Base-by-base conservation (phyloP, 92 coral and sea anemone genomes). In the Desmophyllum pertusum region DNA sequence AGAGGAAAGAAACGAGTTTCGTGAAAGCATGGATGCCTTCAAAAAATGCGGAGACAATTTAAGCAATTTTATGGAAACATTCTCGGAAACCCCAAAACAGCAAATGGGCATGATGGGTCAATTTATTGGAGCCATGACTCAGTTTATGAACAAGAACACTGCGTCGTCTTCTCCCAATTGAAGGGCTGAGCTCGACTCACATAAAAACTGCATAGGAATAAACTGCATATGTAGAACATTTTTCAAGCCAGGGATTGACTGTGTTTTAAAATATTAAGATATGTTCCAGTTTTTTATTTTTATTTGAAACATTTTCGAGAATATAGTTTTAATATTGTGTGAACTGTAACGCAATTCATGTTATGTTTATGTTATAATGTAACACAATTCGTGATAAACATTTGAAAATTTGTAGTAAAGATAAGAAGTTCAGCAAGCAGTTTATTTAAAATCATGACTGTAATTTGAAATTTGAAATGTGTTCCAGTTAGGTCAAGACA, bases 31-130 rank as follows among this genome's bases (percentile, higher is more conserved):
- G 75, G 76, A 72, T 8, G 76, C 55, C 76, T 42, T 72, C 76
- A 72, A 72, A 72, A 72, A 72, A 72, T 41, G 76, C 57, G 76
- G 76, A 42, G 76, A 72, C 42, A 72, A 72, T 72, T 72, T 72
- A 72, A 72, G 57, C 57, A 72, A 72, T 57, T 72, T 40, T 72
- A 72, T 41, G 76, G 76, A 72, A 72, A 72, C 76, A 31, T 70
- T 40, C 57, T 42, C 36, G 42, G 57, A 42, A 69, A 69, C 74
- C 74, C 74, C 33, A 72, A 72, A 65, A 72, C 53, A 72, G 42
- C 76, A 72, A 57, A 72, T 41, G 76, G 53, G 57, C 23, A 72
- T 72, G 76, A 72, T 72, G 76, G 53, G 76, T 72, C 76, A 72
- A 41, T 72, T 72, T 72, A 72, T 72, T 41, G 76, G 55, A 36